These are phyloP conservation scores for Peromyscus californicus DNA, from an alignment of 2,113 vertebrate species.

Conservation along the genomic window DNA sequence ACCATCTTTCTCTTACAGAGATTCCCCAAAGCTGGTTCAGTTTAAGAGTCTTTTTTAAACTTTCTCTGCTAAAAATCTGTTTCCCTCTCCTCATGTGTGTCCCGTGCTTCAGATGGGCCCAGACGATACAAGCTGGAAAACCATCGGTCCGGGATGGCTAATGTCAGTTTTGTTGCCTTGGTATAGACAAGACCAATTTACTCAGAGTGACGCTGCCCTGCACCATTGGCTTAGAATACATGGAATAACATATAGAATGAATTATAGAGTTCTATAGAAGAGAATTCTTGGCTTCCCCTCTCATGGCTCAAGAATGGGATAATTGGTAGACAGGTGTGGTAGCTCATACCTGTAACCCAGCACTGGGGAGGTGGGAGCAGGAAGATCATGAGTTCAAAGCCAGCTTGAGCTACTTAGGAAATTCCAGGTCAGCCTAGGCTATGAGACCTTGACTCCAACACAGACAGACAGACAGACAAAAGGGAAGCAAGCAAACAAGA, in stretches of 20 bases:
- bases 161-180: not conserved
- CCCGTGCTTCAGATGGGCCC: not conserved
- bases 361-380: not conserved
- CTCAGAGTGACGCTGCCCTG: not conserved
- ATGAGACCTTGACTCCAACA: not conserved
- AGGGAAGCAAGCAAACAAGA: not conserved
- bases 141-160: not conserved
- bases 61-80: not conserved
- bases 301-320: not conserved
- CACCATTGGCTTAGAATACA: not conserved
- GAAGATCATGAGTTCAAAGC: not conserved
- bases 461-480: not conserved
- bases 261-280: not conserved
- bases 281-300: not conserved
- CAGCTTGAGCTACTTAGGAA: not conserved
- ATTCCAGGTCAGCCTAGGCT: not conserved
- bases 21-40: not conserved
- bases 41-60: slow-evolving; percentile 4
- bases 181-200: not conserved
- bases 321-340: not conserved
- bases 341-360: not conserved
- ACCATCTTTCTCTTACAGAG: not conserved
- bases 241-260: not conserved
- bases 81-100: not conserved
- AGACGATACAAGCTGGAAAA: not conserved